A percentile compares a stretch with the other conserved stretches of the same genome.
Conservation (phyloP, 2,113 vertebrate genomes). For the Tonatia bakeri region DNA sequence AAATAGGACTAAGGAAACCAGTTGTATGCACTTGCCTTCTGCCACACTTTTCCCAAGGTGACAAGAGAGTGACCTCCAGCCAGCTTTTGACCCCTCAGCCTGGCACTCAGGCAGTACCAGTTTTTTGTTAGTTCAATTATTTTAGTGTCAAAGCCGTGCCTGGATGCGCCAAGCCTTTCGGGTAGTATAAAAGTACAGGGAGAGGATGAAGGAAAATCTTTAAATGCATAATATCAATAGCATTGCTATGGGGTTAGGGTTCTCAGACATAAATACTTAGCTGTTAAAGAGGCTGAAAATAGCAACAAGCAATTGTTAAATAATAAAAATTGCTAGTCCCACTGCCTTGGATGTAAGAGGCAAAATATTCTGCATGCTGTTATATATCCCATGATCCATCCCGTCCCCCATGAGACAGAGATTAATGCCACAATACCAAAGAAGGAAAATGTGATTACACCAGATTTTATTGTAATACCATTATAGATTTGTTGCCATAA, state of each 20-base stretch:
- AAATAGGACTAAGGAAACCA: background rate
- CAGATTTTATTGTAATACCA: slow-evolving; percentile 68
- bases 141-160: background rate
- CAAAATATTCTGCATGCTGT: slow-evolving; percentile 46
- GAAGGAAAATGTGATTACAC: slow-evolving; percentile 48
- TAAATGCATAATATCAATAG: background rate
- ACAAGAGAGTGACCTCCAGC: background rate
- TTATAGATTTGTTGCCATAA: slow-evolving; percentile 57
- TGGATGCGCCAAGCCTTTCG: background rate
- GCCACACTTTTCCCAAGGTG: background rate
- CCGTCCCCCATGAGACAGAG: slow-evolving; percentile 30
- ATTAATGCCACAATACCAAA: slow-evolving; percentile 49
- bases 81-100: background rate
- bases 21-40: background rate
- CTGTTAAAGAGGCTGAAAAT: slow-evolving; percentile 2
- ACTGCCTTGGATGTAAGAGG: background rate
- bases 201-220: background rate
- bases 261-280: background rate
- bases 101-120: background rate
- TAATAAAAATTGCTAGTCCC: slow-evolving; percentile 28
- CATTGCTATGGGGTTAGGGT: background rate
- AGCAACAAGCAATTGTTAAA: slow-evolving; percentile 9
- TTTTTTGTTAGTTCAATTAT: background rate
- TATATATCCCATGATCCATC: background rate
- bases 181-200: background rate